Evolutionary conservation across 2,888 invertebrate species (phyloP).

Genomic region (Dyspetes luteomarginatus): DNA sequence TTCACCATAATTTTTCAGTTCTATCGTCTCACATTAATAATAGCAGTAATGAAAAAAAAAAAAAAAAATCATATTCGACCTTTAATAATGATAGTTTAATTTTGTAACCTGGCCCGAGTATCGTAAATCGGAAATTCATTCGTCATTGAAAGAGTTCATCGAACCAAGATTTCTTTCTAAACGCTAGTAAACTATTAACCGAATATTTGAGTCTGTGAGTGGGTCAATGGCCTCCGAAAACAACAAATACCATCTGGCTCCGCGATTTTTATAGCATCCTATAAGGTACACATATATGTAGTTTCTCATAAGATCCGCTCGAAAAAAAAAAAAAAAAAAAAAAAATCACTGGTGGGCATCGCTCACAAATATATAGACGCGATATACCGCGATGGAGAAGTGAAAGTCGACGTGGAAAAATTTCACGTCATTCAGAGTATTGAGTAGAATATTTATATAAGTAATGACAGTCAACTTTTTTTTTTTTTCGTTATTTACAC

Average conservation of each 20-base stretch:
- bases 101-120: too few relatives aligned
- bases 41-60: too few relatives aligned
- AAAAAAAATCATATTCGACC: too few relatives aligned
- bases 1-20: too few relatives aligned
- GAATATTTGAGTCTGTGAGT: too few relatives aligned
- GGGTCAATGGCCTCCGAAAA: conserved; percentile 20
- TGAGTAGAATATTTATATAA: conserved; percentile 10
- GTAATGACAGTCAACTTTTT: conserved; percentile 2
- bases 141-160: too few relatives aligned
- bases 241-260: neutral
- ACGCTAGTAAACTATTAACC: too few relatives aligned
- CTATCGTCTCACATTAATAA: too few relatives aligned
- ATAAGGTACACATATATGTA: neutral
- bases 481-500: neutral
- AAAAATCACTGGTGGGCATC: neutral
- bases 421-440: neutral
- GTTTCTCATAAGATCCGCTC: conserved; percentile 1
- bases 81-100: too few relatives aligned
- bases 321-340: neutral
- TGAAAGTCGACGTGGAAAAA: conserved; percentile 29
- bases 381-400: neutral
- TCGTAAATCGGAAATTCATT: too few relatives aligned
- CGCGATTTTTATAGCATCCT: neutral
- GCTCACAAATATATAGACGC: neutral
- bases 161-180: too few relatives aligned